phyloP scores from a whole-genome alignment of 2,888 invertebrate species.

The Argyra leucocephala region DNA sequence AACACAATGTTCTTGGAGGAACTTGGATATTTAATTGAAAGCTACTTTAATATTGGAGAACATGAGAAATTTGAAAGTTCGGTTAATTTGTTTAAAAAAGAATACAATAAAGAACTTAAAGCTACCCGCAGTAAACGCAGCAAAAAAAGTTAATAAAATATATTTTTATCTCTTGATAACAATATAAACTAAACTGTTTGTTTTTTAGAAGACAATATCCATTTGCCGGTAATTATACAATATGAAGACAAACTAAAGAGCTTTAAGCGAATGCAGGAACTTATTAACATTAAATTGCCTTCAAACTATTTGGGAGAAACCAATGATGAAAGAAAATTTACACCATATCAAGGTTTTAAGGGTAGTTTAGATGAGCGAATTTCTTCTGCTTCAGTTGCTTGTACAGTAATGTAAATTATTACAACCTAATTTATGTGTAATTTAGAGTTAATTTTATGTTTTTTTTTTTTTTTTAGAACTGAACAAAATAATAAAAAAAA shows the following conservation, averaged over 20 bases:
- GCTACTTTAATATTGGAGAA: constrained; percentile 18
- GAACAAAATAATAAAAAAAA: neutral
- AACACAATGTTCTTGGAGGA: neutral
- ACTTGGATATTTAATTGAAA: constrained; percentile 9
- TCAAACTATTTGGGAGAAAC: neutral
- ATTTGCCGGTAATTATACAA: neutral
- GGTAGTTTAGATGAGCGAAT: constrained; percentile 11
- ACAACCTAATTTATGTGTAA: neutral
- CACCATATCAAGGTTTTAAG: constrained; percentile 12
- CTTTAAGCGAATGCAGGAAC: neutral
- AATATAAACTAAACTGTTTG: constrained; percentile 10
- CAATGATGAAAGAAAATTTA: neutral
- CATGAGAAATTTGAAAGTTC: constrained; percentile 13
- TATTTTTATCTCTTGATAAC: constrained; percentile 18
- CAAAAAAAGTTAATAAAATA: constrained; percentile 18
- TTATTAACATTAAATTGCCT: neutral
- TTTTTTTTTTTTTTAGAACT: neutral
- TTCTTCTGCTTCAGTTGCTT: constrained; percentile 14
- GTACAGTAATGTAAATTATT: constrained; percentile 14
- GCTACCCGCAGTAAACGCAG: neutral
- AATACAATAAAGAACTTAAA: neutral
- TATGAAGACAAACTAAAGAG: neutral
- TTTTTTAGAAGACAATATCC: constrained; percentile 5
- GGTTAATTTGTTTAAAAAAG: neutral
- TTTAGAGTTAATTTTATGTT: neutral